Base-by-base conservation (phyloP, 2,888 invertebrate genomes). In the Nipponacmea schrenckii region DNA sequence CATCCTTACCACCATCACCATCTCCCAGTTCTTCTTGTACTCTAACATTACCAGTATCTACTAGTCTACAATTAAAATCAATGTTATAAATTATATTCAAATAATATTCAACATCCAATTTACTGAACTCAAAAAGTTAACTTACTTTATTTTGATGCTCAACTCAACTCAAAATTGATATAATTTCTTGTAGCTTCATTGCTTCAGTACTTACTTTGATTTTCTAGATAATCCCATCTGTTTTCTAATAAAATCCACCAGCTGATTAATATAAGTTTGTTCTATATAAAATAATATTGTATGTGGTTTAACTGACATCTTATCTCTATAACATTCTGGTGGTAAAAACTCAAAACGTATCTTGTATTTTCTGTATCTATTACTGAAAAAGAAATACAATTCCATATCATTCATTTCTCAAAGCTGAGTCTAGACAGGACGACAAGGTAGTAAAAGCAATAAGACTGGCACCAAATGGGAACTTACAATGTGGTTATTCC, bases 241-340 rank as follows among this genome's bases (percentile, higher is more conserved):
- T 24, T 77, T 74, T 67, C 74, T 80, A 31, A 86, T 79, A 20
- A 78, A 75, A 10, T 71, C 71, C 5, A 85, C 72, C 1, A 89
- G 74, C 39, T 78, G 76, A 70, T 80, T 83, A 26, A 89, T 67
- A 72, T 90, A 89, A 2, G 77, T 81, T 20, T 82, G 91, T 84
- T 95, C 94, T 90, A 97, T 93, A 83, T 93, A 93, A 50, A 92
- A 91, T 39, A 96, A 89, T 31, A 96, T 62, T 20, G 50, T 44
- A 17, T 56, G 48, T 15, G 62, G 71, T 44, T 72, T 72, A 45
- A 68, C 26, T 3, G 65, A 10, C 24, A 69, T 31, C 50, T 69
- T 73, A 39, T 73, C 67, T 14, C 46, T 66, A 64, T 67, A 69
- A 20, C n/a, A 63, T 10, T 63, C 62, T n/a, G n/a, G 26, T 1